A percentile compares a stretch with the other conserved stretches of the same genome.
Evolutionary conservation across 2,888 invertebrate genomes (phyloP).

Genomic region (Nycteola revayana): DNA sequence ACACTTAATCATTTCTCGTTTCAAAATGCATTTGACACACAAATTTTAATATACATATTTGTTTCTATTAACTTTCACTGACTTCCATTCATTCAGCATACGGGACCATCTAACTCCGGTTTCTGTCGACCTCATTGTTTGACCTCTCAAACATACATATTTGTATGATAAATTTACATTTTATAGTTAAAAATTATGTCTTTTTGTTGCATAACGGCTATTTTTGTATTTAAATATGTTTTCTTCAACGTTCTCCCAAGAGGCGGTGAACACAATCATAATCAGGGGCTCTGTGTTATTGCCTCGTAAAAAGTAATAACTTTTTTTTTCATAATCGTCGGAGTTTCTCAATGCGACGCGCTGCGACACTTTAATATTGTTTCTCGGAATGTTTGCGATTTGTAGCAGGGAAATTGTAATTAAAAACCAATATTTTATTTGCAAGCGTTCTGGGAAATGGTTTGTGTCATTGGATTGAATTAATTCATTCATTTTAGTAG

Average conservation of each 20-base stretch:
- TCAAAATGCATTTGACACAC: conserved; percentile 26
- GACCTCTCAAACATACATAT: no score
- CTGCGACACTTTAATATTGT: conserved; percentile 6
- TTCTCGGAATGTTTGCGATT: conserved; percentile 1
- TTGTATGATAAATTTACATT: no score
- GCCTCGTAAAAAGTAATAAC: conserved; percentile 20
- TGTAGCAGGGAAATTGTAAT: no score
- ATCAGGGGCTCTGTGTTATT: conserved; percentile 14
- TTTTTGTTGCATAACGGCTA: no score
- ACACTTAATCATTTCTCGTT: conserved; percentile 16
- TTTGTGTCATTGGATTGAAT: no score
- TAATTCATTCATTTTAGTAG: no score
- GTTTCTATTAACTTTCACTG: conserved; percentile 27
- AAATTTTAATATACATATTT: conserved; percentile 19
- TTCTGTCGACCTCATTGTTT: no score
- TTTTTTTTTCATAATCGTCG: conserved; percentile 14
- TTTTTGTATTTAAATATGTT: no score
- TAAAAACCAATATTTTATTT: no score
- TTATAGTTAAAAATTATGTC: no score
- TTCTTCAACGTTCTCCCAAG: not conserved
- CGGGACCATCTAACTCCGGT: not conserved
- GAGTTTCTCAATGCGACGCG: conserved; percentile 9
- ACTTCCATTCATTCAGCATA: conserved; percentile 15
- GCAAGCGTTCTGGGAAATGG: no score
- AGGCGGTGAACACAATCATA: conserved; percentile 18